Percentiles rank a stretch among this genome's conserved stretches.
Conservation (phyloP, 2,888 invertebrate species). For the Antheraea assamensis region DNA sequence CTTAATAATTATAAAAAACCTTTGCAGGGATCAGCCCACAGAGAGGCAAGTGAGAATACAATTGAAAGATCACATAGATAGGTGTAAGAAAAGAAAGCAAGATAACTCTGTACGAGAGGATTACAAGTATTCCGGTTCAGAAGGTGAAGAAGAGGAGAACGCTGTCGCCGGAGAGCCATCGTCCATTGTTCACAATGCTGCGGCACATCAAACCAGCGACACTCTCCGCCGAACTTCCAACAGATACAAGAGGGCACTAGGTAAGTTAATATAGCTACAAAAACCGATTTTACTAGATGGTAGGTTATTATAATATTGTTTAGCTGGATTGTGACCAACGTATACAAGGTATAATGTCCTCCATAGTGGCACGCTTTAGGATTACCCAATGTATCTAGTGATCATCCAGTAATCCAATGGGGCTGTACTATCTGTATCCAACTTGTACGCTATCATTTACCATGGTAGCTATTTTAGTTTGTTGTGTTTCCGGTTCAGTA, state of each 20-base stretch:
- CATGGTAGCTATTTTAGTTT: too few relatives aligned
- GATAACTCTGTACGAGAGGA: conserved; percentile 90
- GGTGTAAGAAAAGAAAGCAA: conserved; percentile 96
- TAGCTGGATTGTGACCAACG: too few relatives aligned
- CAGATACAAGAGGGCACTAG: conserved; percentile 93
- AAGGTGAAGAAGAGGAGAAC: conserved; percentile 97
- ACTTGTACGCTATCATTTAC: too few relatives aligned
- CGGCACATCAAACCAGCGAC: conserved; percentile 91
- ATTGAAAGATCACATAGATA: conserved; percentile 99
- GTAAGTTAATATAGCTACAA: conserved; percentile 39
- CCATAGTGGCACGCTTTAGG: too few relatives aligned
- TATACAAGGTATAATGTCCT: too few relatives aligned
- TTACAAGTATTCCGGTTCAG: conserved; percentile 96
- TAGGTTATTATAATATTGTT: too few relatives aligned
- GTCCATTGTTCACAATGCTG: conserved; percentile 93
- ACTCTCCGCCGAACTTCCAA: conserved; percentile 98
- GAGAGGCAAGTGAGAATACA: conserved; percentile 99
- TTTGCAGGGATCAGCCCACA: conserved; percentile 94
- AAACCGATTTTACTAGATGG: too few relatives aligned
- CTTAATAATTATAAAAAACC: background rate
- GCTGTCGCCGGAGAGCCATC: conserved; percentile 96
- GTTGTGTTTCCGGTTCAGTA: too few relatives aligned
- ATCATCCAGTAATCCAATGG: too few relatives aligned
- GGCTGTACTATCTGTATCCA: too few relatives aligned
- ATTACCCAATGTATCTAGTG: too few relatives aligned